phyloP scores from a whole-genome alignment of 2,113 vertebrate genomes.

The Coreoperca whiteheadi region DNA sequence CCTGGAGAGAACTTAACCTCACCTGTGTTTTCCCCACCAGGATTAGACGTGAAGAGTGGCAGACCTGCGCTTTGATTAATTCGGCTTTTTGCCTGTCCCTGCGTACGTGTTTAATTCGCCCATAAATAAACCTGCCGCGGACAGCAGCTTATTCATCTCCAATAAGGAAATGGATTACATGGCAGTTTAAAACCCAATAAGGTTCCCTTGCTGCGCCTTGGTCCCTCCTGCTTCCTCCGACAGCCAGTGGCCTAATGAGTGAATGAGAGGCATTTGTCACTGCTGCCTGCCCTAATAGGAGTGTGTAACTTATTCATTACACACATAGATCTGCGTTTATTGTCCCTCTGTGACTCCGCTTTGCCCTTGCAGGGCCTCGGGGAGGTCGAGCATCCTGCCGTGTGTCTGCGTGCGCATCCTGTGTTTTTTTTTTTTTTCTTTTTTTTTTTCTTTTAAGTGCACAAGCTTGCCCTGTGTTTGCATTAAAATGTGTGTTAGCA shows the following conservation, averaged over 20 bases:
- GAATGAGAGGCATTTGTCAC: slow-evolving; percentile 83
- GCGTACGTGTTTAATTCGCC: slow-evolving; percentile 61
- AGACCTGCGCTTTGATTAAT: slow-evolving; percentile 27
- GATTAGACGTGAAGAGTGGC: background rate
- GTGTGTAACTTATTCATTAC: slow-evolving; percentile 82
- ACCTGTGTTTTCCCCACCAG: background rate
- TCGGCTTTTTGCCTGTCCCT: slow-evolving; percentile 31
- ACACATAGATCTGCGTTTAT: slow-evolving; percentile 66
- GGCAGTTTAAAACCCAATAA: slow-evolving; percentile 81
- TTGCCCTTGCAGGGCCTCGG: slow-evolving; percentile 52
- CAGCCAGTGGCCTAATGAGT: slow-evolving; percentile 79
- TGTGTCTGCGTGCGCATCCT: background rate
- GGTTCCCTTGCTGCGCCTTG: slow-evolving; percentile 48
- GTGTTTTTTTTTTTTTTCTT: background rate
- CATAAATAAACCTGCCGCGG: slow-evolving; percentile 65
- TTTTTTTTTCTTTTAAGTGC: background rate
- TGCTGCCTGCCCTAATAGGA: slow-evolving; percentile 74
- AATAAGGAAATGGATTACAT: slow-evolving; percentile 77
- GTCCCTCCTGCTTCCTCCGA: slow-evolving; percentile 51
- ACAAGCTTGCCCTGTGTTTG: background rate
- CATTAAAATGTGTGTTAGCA: background rate
- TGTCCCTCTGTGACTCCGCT: slow-evolving; percentile 30
- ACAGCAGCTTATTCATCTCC: slow-evolving; percentile 78
- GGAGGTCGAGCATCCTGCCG: slow-evolving; percentile 36
- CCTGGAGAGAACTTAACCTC: background rate